These are phyloP conservation scores for Anthophora plumipes DNA, from an alignment of 2,888 invertebrate genomes.

Conservation along the genomic window DNA sequence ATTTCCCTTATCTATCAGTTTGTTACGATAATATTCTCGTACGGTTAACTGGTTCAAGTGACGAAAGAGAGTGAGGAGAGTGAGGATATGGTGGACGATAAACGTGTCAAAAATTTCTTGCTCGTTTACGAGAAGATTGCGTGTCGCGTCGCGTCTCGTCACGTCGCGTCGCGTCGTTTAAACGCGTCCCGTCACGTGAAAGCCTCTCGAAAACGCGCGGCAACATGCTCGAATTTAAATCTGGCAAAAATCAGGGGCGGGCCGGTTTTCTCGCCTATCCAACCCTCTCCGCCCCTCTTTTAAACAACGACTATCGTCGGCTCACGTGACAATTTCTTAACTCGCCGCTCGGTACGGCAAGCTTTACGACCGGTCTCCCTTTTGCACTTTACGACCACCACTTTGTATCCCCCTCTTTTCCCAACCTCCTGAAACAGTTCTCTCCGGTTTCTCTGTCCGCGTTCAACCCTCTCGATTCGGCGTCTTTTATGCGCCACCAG, in stretches of 20 bases:
- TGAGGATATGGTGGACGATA: constrained; percentile 42
- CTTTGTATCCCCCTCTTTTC: constrained; percentile 37
- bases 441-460: not conserved
- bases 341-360: constrained; percentile 52
- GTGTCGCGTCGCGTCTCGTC: constrained; percentile 60
- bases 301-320: constrained; percentile 41
- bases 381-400: constrained; percentile 64
- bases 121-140: constrained; percentile 68
- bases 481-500: constrained; percentile 58
- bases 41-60: constrained; percentile 21
- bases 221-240: constrained; percentile 57
- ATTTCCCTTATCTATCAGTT: constrained; percentile 51
- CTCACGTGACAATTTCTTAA: constrained; percentile 73
- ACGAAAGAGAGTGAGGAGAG: constrained; percentile 19
- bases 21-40: constrained; percentile 36
- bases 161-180: constrained; percentile 54
- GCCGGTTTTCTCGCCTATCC: constrained; percentile 42
- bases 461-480: constrained; percentile 12
- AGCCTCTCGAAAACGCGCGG: constrained; percentile 35
- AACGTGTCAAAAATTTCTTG: constrained; percentile 70
- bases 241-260: constrained; percentile 62
- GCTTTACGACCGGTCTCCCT: constrained; percentile 61
- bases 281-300: not conserved
- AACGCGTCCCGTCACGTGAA: constrained; percentile 65
- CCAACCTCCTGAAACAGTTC: not conserved